These are phyloP conservation scores for Crenichthys baileyi DNA, from an alignment of 2,797 vertebrate genomes.

Conservation along the genomic window DNA sequence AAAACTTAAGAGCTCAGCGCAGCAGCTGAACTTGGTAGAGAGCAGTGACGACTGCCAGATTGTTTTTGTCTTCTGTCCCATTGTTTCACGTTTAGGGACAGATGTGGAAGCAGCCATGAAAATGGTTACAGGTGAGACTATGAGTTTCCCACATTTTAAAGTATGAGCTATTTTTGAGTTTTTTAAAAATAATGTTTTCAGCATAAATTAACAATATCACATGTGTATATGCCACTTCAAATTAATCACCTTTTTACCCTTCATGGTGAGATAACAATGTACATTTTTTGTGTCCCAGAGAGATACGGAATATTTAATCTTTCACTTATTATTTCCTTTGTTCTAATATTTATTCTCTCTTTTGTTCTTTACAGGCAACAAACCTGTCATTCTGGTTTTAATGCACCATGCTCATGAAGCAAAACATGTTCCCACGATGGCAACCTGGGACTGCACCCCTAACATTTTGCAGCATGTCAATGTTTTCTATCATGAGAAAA, in stretches of 20 bases:
- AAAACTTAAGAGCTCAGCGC: rapidly evolving
- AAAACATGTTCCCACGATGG: rapidly evolving
- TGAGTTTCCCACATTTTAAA: not conserved
- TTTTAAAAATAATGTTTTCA: not conserved
- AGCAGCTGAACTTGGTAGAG: rapidly evolving
- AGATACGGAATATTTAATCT: not conserved
- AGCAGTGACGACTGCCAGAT: rapidly evolving
- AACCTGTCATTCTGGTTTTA: constrained; percentile 64
- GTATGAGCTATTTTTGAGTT: too few relatives aligned
- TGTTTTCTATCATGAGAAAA: constrained; percentile 53
- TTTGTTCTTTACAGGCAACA: constrained; percentile 30
- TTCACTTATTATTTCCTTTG: not conserved
- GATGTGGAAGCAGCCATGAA: constrained; percentile 45
- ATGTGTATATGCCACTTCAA: not conserved
- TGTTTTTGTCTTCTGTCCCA: constrained; percentile 63
- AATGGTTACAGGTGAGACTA: constrained; percentile 33
- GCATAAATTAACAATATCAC: not conserved
- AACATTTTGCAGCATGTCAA: not conserved
- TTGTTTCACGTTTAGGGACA: constrained; percentile 27
- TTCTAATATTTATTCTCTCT: not conserved
- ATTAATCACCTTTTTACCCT: not conserved
- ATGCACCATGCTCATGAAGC: constrained; percentile 50
- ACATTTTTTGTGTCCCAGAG: not conserved
- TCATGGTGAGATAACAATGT: not conserved
- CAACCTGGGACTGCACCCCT: rapidly evolving